Percentiles rank a stretch among this genome's conserved stretches.
phyloP scores from a whole-genome alignment of 1,140 invertebrate species.

The Drosophila carrolli region DNA sequence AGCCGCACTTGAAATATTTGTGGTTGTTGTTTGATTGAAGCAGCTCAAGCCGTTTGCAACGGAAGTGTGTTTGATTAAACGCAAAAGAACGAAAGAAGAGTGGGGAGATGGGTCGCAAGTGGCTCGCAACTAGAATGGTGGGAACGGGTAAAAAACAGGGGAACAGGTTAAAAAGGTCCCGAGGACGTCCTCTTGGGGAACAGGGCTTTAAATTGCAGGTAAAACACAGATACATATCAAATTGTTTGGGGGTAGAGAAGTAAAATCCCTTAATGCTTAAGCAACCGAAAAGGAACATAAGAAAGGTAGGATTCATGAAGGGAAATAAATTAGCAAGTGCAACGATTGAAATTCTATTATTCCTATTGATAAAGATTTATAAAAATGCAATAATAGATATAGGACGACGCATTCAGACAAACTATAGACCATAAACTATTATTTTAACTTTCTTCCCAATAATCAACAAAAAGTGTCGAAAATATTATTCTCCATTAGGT shows the following conservation, averaged over 20 bases:
- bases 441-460: no score
- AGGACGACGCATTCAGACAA: no score
- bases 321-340: neutral
- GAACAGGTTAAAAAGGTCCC: slow-evolving; percentile 36
- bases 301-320: neutral
- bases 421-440: no score
- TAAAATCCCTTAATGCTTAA: slow-evolving; percentile 7
- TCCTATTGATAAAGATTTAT: no score
- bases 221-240: slow-evolving; percentile 14
- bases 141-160: slow-evolving; percentile 9
- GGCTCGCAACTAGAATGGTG: slow-evolving; percentile 16
- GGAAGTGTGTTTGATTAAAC: slow-evolving; percentile 82
- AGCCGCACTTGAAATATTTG: slow-evolving; percentile 77
- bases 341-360: no score
- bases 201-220: slow-evolving; percentile 62
- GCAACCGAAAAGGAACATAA: neutral
- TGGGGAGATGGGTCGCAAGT: slow-evolving; percentile 17
- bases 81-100: slow-evolving; percentile 63
- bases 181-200: slow-evolving; percentile 16
- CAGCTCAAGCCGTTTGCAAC: slow-evolving; percentile 79
- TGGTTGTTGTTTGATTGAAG: slow-evolving; percentile 82
- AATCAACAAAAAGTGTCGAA: no score
- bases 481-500: no score
- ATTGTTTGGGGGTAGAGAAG: neutral
- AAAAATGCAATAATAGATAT: no score